These are phyloP conservation scores for Callimorpha dominula DNA, from an alignment of 2,888 invertebrate species.

Conservation along the genomic window DNA sequence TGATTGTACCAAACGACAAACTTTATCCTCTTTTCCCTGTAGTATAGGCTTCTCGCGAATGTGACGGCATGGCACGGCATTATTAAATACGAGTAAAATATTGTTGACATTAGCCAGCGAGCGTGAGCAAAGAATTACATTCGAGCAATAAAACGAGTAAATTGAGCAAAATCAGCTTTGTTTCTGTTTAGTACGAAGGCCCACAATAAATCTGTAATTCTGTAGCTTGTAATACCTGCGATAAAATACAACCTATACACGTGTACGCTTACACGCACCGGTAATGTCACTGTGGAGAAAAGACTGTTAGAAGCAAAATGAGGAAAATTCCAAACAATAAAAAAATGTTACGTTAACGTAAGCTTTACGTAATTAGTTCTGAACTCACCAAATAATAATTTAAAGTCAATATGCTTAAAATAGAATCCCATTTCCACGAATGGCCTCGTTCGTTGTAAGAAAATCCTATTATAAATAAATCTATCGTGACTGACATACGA, in stretches of 20 bases:
- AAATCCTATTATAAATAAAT: conserved; percentile 53
- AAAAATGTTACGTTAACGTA: neutral
- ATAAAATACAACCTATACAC: conserved; percentile 19
- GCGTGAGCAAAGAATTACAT: conserved; percentile 42
- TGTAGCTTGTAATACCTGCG: conserved; percentile 17
- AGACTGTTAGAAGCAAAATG: neutral
- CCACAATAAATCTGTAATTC: conserved; percentile 45
- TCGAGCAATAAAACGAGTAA: conserved; percentile 61
- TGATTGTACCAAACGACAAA: too few relatives aligned
- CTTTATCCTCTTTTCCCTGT: too few relatives aligned
- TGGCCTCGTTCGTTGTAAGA: conserved; percentile 35
- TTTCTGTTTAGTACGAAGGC: conserved; percentile 45
- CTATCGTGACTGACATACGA: conserved; percentile 42
- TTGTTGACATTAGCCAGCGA: conserved; percentile 15
- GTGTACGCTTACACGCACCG: conserved; percentile 1
- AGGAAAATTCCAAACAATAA: neutral
- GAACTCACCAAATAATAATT: conserved; percentile 25
- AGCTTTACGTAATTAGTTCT: conserved; percentile 15
- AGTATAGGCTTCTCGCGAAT: too few relatives aligned
- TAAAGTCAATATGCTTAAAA: conserved; percentile 36
- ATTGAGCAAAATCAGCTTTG: conserved; percentile 60
- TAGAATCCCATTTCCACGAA: conserved; percentile 39
- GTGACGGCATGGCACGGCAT: too few relatives aligned
- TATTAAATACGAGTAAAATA: neutral
- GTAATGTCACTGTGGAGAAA: neutral